These are phyloP conservation scores for Paralichthys olivaceus DNA, from an alignment of 2,113 vertebrate species.

Conservation along the genomic window DNA sequence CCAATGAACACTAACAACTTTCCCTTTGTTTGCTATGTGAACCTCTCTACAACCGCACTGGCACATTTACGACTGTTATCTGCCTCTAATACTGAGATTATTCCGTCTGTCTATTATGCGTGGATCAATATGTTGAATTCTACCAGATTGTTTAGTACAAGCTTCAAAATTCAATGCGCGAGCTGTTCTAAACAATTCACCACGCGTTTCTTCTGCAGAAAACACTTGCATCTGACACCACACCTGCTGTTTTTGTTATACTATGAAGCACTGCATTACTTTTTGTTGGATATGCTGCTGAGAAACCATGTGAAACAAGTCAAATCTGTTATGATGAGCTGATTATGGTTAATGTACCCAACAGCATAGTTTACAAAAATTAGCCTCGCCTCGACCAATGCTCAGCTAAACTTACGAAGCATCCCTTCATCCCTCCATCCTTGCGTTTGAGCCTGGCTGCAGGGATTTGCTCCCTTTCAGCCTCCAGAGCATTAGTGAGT, in stretches of 20 bases:
- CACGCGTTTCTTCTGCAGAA: neutral
- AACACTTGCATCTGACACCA: slow-evolving; percentile 37
- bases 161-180: neutral
- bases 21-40: slow-evolving; percentile 61
- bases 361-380: neutral
- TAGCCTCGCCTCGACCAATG: neutral
- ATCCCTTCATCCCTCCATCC: neutral
- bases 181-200: slow-evolving; percentile 17
- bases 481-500: neutral
- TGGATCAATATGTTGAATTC: neutral
- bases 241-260: slow-evolving; percentile 51
- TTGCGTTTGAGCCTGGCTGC: slow-evolving; percentile 4
- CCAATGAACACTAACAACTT: slow-evolving; percentile 72
- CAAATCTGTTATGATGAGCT: neutral
- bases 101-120: slow-evolving; percentile 18
- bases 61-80: slow-evolving; percentile 39
- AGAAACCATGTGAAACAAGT: neutral
- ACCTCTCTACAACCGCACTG: slow-evolving; percentile 19
- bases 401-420: neutral
- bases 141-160: slow-evolving; percentile 5
- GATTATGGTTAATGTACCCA: neutral
- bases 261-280: neutral
- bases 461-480: slow-evolving; percentile 20
- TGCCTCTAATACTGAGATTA: slow-evolving; percentile 34
- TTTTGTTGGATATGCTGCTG: neutral